Percentiles rank a stretch among this genome's conserved stretches.
These are phyloP conservation scores for Brevipalpus yothersi DNA, from an alignment of 1,140 invertebrate species.

Conservation along the genomic window DNA sequence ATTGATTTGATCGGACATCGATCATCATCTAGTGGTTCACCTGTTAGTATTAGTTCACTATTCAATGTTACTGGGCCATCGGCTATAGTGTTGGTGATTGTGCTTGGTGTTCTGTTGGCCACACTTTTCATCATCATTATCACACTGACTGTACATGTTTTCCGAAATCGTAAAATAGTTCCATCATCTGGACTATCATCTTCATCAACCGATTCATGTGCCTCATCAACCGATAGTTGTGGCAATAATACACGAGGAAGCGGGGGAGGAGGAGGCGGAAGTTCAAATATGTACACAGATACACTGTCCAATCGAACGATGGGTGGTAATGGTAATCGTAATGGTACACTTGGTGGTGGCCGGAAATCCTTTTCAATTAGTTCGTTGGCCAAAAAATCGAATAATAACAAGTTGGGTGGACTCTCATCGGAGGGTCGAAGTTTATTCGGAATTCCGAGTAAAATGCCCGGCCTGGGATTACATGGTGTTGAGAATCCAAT, in stretches of 20 bases:
- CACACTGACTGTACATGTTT: slow-evolving; percentile 43
- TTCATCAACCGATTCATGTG: background rate
- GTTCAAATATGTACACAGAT: background rate
- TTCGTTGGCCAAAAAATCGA: background rate
- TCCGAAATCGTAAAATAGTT: slow-evolving; percentile 26
- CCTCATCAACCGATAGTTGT: background rate
- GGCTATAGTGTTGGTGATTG: slow-evolving; percentile 32
- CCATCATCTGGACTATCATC: background rate
- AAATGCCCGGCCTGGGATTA: background rate
- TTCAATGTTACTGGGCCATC: slow-evolving; percentile 4
- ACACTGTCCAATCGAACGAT: background rate
- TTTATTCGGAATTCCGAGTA: background rate
- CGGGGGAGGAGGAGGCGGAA: background rate
- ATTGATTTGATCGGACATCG: background rate
- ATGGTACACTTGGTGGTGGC: background rate
- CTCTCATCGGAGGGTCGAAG: background rate
- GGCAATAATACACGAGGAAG: background rate
- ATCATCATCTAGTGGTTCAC: background rate
- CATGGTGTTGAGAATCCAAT: slow-evolving; percentile 13
- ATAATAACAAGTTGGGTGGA: background rate
- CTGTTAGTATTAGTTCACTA: background rate
- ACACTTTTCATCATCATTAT: slow-evolving; percentile 43
- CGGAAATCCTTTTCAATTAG: background rate
- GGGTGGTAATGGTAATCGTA: background rate
- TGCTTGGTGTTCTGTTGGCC: slow-evolving; percentile 40